phyloP scores from a whole-genome alignment of 2,113 vertebrate species.

The Lycaon pictus region DNA sequence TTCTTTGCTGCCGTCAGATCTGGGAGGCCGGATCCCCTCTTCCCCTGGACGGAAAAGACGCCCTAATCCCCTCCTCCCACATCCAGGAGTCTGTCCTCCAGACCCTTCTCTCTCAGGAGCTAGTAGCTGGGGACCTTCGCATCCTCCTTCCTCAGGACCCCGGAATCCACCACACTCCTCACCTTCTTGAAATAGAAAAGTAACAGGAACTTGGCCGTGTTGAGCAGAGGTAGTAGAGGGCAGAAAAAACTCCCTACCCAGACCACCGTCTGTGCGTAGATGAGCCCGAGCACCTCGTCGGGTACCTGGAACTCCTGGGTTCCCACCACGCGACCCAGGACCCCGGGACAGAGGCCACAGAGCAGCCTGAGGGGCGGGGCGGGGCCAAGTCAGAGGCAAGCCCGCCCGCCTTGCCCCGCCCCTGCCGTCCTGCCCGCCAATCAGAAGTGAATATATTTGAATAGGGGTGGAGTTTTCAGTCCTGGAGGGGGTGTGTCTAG shows the following conservation, averaged over 20 bases:
- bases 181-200: slow-evolving; percentile 94
- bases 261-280: slow-evolving; percentile 93
- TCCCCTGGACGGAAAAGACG: background rate
- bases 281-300: slow-evolving; percentile 90
- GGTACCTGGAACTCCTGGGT: slow-evolving; percentile 93
- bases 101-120: background rate
- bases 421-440: background rate
- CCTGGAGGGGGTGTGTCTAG: background rate
- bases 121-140: background rate
- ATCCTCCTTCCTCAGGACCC: background rate
- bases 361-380: slow-evolving; percentile 86
- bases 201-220: slow-evolving; percentile 91
- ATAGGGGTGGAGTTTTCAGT: background rate
- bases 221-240: slow-evolving; percentile 92
- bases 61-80: slow-evolving; percentile 82
- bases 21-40: background rate
- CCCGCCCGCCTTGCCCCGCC: background rate
- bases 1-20: background rate
- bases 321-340: slow-evolving; percentile 85
- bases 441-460: background rate
- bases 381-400: rapidly evolving
- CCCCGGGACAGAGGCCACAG: slow-evolving; percentile 86
- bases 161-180: background rate
- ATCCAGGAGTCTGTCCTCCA: background rate
- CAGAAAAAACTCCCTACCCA: slow-evolving; percentile 94